Percentiles rank a stretch among this genome's conserved stretches.
Evolutionary conservation across 2,888 invertebrate species (phyloP).

Genomic region (Archips crataeganus): DNA sequence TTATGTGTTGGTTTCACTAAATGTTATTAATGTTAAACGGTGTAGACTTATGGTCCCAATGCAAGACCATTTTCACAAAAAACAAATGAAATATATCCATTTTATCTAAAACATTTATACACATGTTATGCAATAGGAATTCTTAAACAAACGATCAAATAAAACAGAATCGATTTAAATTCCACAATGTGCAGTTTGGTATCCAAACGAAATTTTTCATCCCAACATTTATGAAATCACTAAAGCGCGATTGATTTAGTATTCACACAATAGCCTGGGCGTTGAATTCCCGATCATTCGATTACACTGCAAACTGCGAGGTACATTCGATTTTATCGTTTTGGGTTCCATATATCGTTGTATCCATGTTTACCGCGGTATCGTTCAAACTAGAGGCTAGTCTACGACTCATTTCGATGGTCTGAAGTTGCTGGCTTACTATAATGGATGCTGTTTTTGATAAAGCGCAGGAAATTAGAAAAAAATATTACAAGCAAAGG

Average conservation of each 20-base stretch:
- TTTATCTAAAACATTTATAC: neutral
- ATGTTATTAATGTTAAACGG: too few relatives aligned
- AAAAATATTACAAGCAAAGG: too few relatives aligned
- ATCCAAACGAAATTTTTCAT: constrained; percentile 6
- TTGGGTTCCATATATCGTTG: constrained; percentile 40
- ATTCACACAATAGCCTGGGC: constrained; percentile 48
- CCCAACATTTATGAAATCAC: constrained; percentile 26
- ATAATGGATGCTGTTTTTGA: neutral
- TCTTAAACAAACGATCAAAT: neutral
- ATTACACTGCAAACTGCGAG: constrained; percentile 46
- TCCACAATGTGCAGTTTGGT: neutral
- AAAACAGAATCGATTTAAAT: neutral
- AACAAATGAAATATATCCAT: too few relatives aligned
- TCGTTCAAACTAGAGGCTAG: constrained; percentile 25
- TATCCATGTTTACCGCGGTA: constrained; percentile 34
- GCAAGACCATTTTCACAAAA: neutral
- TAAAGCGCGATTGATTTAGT: constrained; percentile 35
- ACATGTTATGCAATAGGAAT: neutral
- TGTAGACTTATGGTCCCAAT: too few relatives aligned
- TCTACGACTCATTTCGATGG: neutral
- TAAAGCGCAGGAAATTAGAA: too few relatives aligned
- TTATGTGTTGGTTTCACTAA: too few relatives aligned
- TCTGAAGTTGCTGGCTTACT: neutral
- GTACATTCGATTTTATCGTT: constrained; percentile 47
- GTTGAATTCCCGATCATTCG: constrained; percentile 50